Conservation (phyloP, 2,797 vertebrate species). For the Xerus rutilus region DNA sequence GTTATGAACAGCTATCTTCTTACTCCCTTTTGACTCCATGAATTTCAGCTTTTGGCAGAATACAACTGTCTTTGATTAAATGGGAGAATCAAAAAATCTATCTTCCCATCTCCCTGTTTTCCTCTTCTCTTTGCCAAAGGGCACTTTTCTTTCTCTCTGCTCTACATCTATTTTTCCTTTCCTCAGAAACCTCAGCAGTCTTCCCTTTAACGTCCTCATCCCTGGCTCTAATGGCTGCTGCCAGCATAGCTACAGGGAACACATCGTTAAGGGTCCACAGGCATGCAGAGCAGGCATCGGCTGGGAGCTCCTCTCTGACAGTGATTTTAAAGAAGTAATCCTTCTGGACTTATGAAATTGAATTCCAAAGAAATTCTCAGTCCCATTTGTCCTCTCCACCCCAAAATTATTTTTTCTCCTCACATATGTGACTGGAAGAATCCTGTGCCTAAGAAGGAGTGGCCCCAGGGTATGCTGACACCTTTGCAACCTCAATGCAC, state of each 20-base stretch:
- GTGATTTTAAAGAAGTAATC: neutral
- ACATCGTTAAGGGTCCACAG: neutral
- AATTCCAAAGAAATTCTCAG: neutral
- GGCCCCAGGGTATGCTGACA: neutral
- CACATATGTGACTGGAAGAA: neutral
- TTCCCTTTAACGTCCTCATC: constrained; percentile 35
- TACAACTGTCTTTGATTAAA: neutral
- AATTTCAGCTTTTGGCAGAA: neutral
- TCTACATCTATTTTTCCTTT: constrained; percentile 20
- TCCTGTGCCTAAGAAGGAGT: neutral
- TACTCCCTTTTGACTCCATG: neutral
- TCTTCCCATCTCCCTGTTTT: neutral
- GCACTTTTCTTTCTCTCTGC: constrained; percentile 60
- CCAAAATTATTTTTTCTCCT: neutral
- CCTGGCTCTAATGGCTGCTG: neutral
- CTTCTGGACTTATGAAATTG: neutral
- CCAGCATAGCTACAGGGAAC: neutral
- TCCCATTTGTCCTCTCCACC: neutral
- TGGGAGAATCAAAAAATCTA: neutral
- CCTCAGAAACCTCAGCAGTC: constrained; percentile 65
- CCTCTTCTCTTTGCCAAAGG: constrained; percentile 37
- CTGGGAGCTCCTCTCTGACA: neutral
- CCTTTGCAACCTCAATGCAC: neutral
- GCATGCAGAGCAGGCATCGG: neutral
- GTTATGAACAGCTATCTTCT: neutral